Base-by-base conservation (phyloP, 2,113 vertebrate species). In the Mola mola region DNA sequence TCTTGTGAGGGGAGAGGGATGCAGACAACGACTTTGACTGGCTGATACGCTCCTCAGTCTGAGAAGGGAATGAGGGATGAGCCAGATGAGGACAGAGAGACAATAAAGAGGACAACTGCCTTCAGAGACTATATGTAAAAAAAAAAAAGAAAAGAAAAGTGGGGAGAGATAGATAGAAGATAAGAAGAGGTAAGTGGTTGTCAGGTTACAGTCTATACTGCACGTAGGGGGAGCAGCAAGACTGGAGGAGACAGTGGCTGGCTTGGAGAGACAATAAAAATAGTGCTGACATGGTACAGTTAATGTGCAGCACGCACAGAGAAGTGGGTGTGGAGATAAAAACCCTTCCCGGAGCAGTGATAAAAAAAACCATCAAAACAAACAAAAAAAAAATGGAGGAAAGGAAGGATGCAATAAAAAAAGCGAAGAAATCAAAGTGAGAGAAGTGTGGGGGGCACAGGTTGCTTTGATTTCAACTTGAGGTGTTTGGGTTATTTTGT, bases 191-290 rank as follows among this genome's bases (percentile, higher is more conserved):
- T 66, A 61, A 69, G 52, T 78, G 62, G 44, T 76, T 71, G 71
- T 56, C 58, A 72, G n/a, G n/a, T 52, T 36, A 29, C 42, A 61
- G 59, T 66, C 43, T 67, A 20, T 47, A 67, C 51, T 64, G 51
- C 62, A 59, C 74, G 74, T 76, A 57, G 63, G 72, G 52, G 75
- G 72, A 66, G 49, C 43, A 50, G 70, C 15, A 41, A 65, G 62
- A 64, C 46, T 15, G 66, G 46, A 75, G 29, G 50, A 79, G 49
- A 43, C 75, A 79, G 60, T 74, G 83, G 79, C 73, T 53, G 78
- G 60, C 68, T 79, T 71, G 46, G 72, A 34, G 69, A 85, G 81
- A 79, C 80, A 85, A 86, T 89, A 83, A 84, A 90, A 87, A 88
- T 83, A 78, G 55, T 84, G 86, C 84, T 88, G 86, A 90, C 82